These are phyloP conservation scores for Pseudorhiza aurosa DNA, from an alignment of 30 jellyfish, hydroid and myxozoan species.

Conservation along the genomic window DNA sequence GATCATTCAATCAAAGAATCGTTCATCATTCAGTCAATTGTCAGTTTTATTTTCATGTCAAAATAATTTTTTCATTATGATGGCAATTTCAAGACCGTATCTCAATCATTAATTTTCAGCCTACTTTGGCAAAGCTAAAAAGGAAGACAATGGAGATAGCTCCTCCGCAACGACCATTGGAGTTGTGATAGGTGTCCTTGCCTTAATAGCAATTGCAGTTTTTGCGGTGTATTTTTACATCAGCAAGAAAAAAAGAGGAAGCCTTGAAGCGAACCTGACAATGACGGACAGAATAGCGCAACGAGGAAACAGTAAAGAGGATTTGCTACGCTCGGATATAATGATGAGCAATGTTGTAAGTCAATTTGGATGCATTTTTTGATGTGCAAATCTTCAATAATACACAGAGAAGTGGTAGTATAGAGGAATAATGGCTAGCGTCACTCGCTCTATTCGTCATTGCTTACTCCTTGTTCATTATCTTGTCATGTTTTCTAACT, in stretches of 20 bases:
- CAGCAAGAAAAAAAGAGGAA: slow-evolving; percentile 6
- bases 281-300: slow-evolving; percentile 60
- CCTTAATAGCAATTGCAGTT: slow-evolving; percentile 8
- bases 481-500: too few species aligned
- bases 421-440: too few species aligned
- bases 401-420: too few species aligned
- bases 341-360: slow-evolving; percentile 53
- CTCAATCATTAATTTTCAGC: slow-evolving; percentile 7
- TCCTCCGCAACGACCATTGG: slow-evolving; percentile 1
- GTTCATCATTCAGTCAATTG: too few species aligned
- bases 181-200: slow-evolving; percentile 11
- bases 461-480: too few species aligned
- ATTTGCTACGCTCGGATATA: slow-evolving; percentile 50
- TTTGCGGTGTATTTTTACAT: not conserved
- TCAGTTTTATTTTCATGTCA: too few species aligned
- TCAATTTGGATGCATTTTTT: not conserved
- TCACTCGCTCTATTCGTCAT: too few species aligned
- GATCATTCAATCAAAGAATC: too few species aligned
- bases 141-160: not conserved
- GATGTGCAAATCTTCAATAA: not conserved
- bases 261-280: slow-evolving; percentile 8
- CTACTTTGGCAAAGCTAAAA: not conserved
- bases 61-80: too few species aligned
- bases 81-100: too few species aligned
- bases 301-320: slow-evolving; percentile 63